phyloP scores from a whole-genome alignment of 2,888 invertebrate species.

The Carpatolechia fugitivella region DNA sequence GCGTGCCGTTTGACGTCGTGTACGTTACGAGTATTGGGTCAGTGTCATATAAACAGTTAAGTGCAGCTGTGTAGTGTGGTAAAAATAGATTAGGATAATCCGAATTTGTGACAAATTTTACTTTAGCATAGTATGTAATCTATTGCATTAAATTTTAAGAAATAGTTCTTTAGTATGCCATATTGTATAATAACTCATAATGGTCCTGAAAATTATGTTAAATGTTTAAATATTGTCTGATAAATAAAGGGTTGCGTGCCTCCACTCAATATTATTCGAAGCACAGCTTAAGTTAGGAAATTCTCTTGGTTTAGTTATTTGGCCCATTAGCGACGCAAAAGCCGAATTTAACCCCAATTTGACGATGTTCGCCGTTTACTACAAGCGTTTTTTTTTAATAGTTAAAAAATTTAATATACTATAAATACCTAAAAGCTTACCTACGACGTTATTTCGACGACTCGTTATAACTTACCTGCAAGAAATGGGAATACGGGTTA shows the following conservation, averaged over 20 bases:
- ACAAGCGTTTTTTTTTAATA: too few relatives aligned
- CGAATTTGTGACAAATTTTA: not conserved
- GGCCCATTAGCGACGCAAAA: constrained; percentile 17
- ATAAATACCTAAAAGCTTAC: too few relatives aligned
- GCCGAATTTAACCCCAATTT: constrained; percentile 18
- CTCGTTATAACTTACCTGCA: too few relatives aligned
- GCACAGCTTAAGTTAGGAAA: constrained; percentile 13
- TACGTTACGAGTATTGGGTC: constrained; percentile 25
- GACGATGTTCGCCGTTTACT: not conserved
- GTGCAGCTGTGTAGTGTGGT: constrained; percentile 6
- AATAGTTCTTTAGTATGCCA: too few relatives aligned
- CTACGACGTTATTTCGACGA: too few relatives aligned
- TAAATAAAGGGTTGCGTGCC: constrained; percentile 18
- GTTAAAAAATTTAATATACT: too few relatives aligned
- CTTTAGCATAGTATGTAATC: too few relatives aligned
- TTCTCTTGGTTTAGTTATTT: constrained; percentile 18
- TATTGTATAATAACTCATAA: too few relatives aligned
- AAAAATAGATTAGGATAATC: constrained; percentile 1
- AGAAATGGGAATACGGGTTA: not conserved
- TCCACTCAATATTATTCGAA: constrained; percentile 15
- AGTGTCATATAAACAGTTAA: constrained; percentile 27
- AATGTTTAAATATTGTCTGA: not conserved
- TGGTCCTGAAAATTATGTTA: too few relatives aligned
- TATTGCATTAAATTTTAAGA: too few relatives aligned
- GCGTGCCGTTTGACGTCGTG: constrained; percentile 23